Base-by-base conservation (phyloP, 2,797 vertebrate species). In the Phalanger gymnotis region DNA sequence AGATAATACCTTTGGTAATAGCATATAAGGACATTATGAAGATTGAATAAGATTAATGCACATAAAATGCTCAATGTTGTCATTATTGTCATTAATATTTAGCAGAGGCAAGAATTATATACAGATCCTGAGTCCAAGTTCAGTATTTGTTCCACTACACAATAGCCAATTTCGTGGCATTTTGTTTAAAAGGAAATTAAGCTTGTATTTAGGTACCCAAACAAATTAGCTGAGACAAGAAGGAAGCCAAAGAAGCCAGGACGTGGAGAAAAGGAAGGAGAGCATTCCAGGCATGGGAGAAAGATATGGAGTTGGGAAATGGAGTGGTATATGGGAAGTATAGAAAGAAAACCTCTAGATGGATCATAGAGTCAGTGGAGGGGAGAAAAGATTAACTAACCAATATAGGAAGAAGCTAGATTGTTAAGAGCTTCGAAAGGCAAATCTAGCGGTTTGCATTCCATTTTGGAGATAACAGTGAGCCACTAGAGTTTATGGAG, bases 111-210 rank as follows among this genome's bases (percentile, higher is more conserved):
- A 87, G 73, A 81, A 81, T 81, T 47, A 25, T 6, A 25, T 3
- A 22, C n/a, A 47, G 3, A 27, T 27, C 10, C 40, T 11, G 10
- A 87, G 3, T 27, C 7, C 40, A 87, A 87, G 27, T 87, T 87
- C 40, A 47, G 73, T 51, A 51, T 87, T 87, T 10, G 27, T 81
- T 47, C n/a, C n/a, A 73, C 19, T 73, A 25, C 4, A 87, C 22
- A 51, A 34, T 53, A 90, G 4, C 11, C 81, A 57, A 9, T 51
- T 93, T 87, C 10, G 54, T 28, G 34, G 22, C 30, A 54, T 57
- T 91, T 94, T 94, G 14, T n/a, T 90, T 54, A 92, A 94, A n/a
- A 73, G 53, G 54, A 90, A 3, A 34, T 51, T 54, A 90, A 93
- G 56, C 0, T n/a, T 66, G 19, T 54, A 91, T 13, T 81, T 66